A percentile compares a stretch with the other conserved stretches of the same genome.
Evolutionary conservation across 2,888 invertebrate species (phyloP).

Genomic region (Sphaeridia pumilis): DNA sequence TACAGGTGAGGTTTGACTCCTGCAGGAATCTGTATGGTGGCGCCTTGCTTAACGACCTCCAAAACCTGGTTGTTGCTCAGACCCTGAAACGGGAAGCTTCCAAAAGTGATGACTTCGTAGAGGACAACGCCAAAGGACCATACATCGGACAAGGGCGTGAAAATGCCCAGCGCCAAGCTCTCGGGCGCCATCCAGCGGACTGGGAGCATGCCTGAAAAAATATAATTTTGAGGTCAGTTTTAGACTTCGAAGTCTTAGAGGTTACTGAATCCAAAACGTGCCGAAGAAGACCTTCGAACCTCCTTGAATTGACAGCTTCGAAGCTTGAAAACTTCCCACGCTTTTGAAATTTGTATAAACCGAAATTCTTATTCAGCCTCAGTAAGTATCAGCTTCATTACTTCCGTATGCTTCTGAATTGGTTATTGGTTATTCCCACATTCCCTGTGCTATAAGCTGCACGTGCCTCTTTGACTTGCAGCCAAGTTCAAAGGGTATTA

Average conservation of each 20-base stretch:
- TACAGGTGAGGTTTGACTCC: conserved; percentile 67
- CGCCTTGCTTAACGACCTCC: conserved; percentile 63
- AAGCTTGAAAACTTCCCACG: too few relatives aligned
- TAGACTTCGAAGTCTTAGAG: not conserved
- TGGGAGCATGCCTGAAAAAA: conserved; percentile 55
- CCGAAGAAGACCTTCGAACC: too few relatives aligned
- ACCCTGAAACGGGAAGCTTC: conserved; percentile 80
- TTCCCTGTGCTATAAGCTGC: too few relatives aligned
- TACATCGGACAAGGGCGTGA: conserved; percentile 74
- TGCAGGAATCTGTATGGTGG: conserved; percentile 59
- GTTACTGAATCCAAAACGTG: too few relatives aligned
- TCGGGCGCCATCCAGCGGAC: conserved; percentile 93
- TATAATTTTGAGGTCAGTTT: not conserved
- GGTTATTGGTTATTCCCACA: too few relatives aligned
- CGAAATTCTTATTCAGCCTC: too few relatives aligned
- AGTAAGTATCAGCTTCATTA: too few relatives aligned
- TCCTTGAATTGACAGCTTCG: too few relatives aligned
- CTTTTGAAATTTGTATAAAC: too few relatives aligned
- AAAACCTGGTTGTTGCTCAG: conserved; percentile 73
- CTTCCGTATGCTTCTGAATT: too few relatives aligned
- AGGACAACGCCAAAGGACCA: conserved; percentile 83
- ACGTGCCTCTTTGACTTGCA: too few relatives aligned
- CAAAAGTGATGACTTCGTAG: conserved; percentile 75
- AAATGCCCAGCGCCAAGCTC: conserved; percentile 66
- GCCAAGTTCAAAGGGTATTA: too few relatives aligned